Base-by-base conservation (phyloP, 2,113 vertebrate species). In the Agapornis roseicollis region DNA sequence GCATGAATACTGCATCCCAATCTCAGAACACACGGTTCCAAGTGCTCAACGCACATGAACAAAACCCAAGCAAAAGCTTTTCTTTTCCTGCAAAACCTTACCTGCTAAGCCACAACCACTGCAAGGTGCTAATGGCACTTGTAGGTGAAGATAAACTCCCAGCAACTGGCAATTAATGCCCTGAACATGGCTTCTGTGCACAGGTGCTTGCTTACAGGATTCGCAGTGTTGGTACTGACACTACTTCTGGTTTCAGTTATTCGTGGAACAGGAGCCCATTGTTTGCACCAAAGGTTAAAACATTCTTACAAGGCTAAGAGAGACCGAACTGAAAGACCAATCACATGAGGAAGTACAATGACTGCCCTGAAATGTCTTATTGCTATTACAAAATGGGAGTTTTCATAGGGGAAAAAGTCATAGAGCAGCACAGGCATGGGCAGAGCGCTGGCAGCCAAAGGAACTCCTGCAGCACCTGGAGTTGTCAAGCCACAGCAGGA, bases 361-460 rank as follows among this genome's bases (percentile, higher is more conserved):
- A 96, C 89, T 80, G 93, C 93, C 94, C 96, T 95, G 96, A 95
- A 96, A 97, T 85, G 91, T 94, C 93, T 96, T 97, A 97, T 85
- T 97, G 96, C 96, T 97, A 85, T 95, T 85, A 97, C 91, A 95
- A 93, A 96, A 95, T 20, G 47, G 47, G 91, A 93, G 52, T 86
- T 94, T 93, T 78, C 70, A 61, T 89, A 83, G 56, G 33, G 56
- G 85, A 56, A 93, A 93, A 97, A 94, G 47, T 17, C 89, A 94
- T 72, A 90, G 83, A 92, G 93, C 94, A 92, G 93, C 80, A 90
- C 80, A 93, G 94, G 96, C 89, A 93, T 0, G 39, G 92, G 88
- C 87, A 95, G 93, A 92, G 90, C 95, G 89, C 86, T 94, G 93
- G 66, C 91, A 96, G 90, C 92, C 92, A 95, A 90, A 7, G 61